A percentile compares a stretch with the other conserved stretches of the same genome.
phyloP scores from a whole-genome alignment of 2,888 invertebrate genomes.

The Dicyrtomina minuta region DNA sequence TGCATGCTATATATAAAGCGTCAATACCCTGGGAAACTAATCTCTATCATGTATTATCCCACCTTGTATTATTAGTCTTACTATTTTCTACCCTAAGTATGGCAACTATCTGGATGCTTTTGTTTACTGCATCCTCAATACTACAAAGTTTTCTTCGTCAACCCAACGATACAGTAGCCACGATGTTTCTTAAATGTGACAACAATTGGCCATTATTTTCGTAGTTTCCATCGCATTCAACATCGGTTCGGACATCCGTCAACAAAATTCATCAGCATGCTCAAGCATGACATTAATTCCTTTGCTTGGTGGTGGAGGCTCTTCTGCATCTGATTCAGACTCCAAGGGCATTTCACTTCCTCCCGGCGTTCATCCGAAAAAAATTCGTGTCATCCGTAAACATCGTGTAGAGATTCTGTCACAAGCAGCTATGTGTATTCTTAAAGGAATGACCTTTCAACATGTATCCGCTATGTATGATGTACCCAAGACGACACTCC shows the following conservation, averaged over 20 bases:
- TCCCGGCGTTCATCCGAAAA: constrained; percentile 46
- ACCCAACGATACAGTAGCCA: no score
- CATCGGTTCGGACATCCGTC: background rate
- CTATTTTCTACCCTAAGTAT: no score
- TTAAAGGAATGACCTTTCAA: constrained; percentile 83
- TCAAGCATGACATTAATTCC: constrained; percentile 3
- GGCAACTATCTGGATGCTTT: no score
- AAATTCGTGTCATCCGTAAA: constrained; percentile 46
- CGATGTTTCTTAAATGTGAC: no score
- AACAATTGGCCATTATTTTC: no score
- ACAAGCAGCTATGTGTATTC: constrained; percentile 78
- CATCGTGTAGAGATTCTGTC: constrained; percentile 45
- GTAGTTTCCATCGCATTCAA: constrained; percentile 19
- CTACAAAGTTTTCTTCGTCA: no score
- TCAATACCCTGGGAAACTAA: no score
- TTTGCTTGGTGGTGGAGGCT: constrained; percentile 7
- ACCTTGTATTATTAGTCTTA: no score
- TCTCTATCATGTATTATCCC: no score
- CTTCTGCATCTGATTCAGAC: constrained; percentile 14
- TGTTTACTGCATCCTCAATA: no score
- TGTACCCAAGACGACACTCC: constrained; percentile 79
- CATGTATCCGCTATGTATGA: constrained; percentile 75
- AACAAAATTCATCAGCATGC: background rate
- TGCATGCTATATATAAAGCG: no score
- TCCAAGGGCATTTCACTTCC: constrained; percentile 31